Base-by-base conservation (phyloP, 2,113 vertebrate species). In the Festucalex cinctus region DNA sequence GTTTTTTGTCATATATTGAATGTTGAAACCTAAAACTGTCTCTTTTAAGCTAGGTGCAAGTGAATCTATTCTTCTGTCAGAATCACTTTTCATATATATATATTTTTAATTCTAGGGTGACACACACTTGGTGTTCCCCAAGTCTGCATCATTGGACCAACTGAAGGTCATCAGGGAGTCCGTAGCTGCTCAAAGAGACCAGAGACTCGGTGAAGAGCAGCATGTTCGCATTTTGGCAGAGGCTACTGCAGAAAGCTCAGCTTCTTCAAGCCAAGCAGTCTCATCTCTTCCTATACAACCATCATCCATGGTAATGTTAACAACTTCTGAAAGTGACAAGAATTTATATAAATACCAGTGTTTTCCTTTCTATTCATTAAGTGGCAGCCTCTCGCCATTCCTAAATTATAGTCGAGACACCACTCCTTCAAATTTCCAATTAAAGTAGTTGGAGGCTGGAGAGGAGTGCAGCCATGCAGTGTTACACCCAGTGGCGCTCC, bases 111-210 rank as follows among this genome's bases (percentile, higher is more conserved):
- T 86, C 85, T 63, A 99, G 97, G 95, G 93, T 76, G 94, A 98
- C 84, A 98, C 97, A 3, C 95, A 98, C 84, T 91, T 98, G 72
- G 90, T 98, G 62, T 98, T 98, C 73, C 95, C 96, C 16, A 93
- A 92, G 77, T 93, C 96, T 57, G 93, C 95, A n/a, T 95, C 95
- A 0, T 92, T 97, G 75, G 92, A 97, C 2, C 93, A 94, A 61
- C 85, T 99, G 39, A 92, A 89, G 78, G 91, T 89, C 79, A 92
- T 98, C 75, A 91, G 96, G 78, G 95, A 98, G 69, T 86, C 91
- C 24, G 95, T 99, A 74, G 94, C 95, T 46, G 73, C 90, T 9
- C 94, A 97, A 85, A 92, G 94, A 78, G 94, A 92, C 66, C 93
- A 88, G 74, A 91, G 93, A 64, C 78, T 96, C 36, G 77, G 65